Evolutionary conservation across 2,888 invertebrate species (phyloP), one percentile per base, ranked within the genome.

Genomic region (Mythimna impura): DNA sequence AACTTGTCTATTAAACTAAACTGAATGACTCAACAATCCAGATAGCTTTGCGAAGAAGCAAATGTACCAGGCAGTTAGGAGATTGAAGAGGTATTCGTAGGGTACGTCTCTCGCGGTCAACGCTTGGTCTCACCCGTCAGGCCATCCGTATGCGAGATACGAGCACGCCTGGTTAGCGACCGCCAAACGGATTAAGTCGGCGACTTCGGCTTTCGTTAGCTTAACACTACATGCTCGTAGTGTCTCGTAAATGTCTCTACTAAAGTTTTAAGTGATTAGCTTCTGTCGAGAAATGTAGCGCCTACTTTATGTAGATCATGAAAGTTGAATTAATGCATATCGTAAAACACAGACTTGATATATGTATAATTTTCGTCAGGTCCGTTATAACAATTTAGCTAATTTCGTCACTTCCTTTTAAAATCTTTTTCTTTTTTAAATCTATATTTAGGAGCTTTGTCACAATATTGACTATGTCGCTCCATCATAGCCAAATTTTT

Each of bases 181-280:
- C 78, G 71, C 84, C 72, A 81, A 84, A 84, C 73, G 84, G 86
- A 84, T 84, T 84, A 86, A 81, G 72, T 71, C 61, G 43, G 65
- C 57, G 74, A 86, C 78, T 84, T 81, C 54, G 74, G 76, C 76
- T 81, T 81, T 73, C n/a, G 9, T 52, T 71, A 75, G 81, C 86
- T 83, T 86, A 84, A 64, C 71, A 76, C 70, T 70, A 60, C 64
- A 67, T 60, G 14, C 66, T 61, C 63, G 40, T 63, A 68, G 43
- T 64, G 61, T 67, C 73, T 69, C 55, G 36, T 47, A 75, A 66
- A 68, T 64, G 63, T 76, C 63, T 71, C 58, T 22, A 47, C 22
- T 58, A 71, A 73, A 84, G 67, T 75, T 80, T 75, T 57, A 81
- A 73, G 75, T 84, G 71, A 81, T 83, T 73, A 77, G 40, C 66